Evolutionary conservation across 2,797 vertebrate species (phyloP), one percentile per base, ranked within the genome.

Genomic region (Macropodus opercularis): DNA sequence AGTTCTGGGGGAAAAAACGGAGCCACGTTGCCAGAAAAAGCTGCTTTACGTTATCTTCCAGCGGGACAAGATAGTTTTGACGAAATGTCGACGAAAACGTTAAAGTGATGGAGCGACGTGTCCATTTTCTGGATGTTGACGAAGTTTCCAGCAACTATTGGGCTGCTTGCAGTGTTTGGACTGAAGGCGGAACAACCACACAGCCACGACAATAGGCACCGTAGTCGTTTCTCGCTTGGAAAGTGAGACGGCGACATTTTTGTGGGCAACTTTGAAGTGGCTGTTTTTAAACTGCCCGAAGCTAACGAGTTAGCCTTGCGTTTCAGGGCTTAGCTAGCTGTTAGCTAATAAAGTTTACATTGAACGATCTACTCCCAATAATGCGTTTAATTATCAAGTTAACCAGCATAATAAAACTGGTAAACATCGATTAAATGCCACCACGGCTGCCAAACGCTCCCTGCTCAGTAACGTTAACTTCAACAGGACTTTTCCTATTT

Each of bases 1-100:
- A 40, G 52, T 61, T 26, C n/a, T n/a, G n/a, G n/a, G n/a, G 67
- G 23, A 79, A 40, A 52, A 59, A 49, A 23, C 23, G 12, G n/a
- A 65, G 29, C 8, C 12, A 14, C 11, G 2, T 49, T 50, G 40
- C 8, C 9, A 27, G 3, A 1, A 2, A 15, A 36, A 39, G 0
- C 10, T 6, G 10, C 7, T 13, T 38, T 14, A 35, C 5, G 3
- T 2, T 34, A 6, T 34, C 4, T 9, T 3, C 43, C 8, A 5
- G 14, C 12, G 2, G 19, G 18, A 40, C 14, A 2, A n/a, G 14
- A 35, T 17, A 13, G 6, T 44, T 12, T 10, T 2, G 19, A 15
- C 8, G 3, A 42, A 57, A 43, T 3, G 5, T 35, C 11, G 4
- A 15, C 1, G 9, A 24, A 34, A 51, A 3, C 9, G 26, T 29